Evolutionary conservation across 2,797 vertebrate species (phyloP).

Genomic region (Lepidocolaptes lacrymiger): DNA sequence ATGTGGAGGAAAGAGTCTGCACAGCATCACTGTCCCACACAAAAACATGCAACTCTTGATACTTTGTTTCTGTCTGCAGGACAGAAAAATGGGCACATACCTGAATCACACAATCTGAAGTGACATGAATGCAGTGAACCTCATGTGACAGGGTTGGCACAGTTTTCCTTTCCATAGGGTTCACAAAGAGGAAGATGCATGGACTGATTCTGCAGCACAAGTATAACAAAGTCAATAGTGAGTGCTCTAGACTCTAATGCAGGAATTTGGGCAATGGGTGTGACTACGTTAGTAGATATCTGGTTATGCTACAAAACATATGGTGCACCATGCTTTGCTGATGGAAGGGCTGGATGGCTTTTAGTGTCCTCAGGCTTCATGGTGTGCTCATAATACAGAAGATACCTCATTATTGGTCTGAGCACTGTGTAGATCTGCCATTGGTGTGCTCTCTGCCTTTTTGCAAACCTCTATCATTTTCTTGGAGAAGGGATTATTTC

Average conservation of each 20-base stretch:
- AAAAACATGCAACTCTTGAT: not conserved
- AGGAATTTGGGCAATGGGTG: not conserved
- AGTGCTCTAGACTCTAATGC: not conserved
- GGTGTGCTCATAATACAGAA: not conserved
- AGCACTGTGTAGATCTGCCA: not conserved
- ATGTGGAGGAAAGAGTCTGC: not conserved
- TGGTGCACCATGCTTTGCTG: not conserved
- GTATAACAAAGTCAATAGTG: not conserved
- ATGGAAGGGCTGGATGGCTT: not conserved
- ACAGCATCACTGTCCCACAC: not conserved
- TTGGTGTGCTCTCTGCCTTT: not conserved
- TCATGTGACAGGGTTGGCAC: not conserved
- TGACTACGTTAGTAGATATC: not conserved
- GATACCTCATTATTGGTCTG: not conserved
- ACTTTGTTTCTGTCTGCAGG: not conserved
- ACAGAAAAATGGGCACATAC: not conserved
- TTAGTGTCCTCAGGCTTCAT: not conserved
- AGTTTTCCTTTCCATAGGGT: not conserved
- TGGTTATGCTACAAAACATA: not conserved
- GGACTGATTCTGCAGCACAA: rapidly evolving
- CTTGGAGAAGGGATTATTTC: not conserved
- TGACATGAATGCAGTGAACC: not conserved
- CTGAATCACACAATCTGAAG: not conserved
- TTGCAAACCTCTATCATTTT: not conserved
- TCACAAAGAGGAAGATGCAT: not conserved